These are phyloP conservation scores for Sepioteuthis lessoniana DNA, from an alignment of 2,888 invertebrate genomes.

Conservation along the genomic window DNA sequence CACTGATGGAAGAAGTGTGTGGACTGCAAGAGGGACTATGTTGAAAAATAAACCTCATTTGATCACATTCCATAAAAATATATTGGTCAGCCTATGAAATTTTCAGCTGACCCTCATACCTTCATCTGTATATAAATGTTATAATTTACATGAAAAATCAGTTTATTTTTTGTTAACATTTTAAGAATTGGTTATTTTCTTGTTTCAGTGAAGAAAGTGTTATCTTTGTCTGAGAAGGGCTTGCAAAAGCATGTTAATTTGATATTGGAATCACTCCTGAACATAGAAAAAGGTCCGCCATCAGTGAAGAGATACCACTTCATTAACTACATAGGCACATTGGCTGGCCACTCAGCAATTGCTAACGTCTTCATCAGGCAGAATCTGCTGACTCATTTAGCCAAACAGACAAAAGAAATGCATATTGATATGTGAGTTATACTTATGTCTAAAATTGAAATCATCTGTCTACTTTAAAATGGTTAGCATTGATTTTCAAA, in stretches of 20 bases:
- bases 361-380: slow-evolving; percentile 62
- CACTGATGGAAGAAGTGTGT: too few relatives aligned
- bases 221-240: slow-evolving; percentile 66
- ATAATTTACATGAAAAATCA: too few relatives aligned
- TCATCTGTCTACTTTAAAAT: background rate
- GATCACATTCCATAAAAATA: too few relatives aligned
- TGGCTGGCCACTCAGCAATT: slow-evolving; percentile 61
- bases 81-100: too few relatives aligned
- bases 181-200: background rate
- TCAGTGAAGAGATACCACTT: slow-evolving; percentile 73
- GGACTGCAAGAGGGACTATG: too few relatives aligned
- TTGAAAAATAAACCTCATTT: too few relatives aligned
- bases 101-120: too few relatives aligned
- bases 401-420: slow-evolving; percentile 71
- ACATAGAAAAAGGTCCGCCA: slow-evolving; percentile 72
- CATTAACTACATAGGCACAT: slow-evolving; percentile 68
- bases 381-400: slow-evolving; percentile 62
- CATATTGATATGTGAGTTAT: slow-evolving; percentile 71
- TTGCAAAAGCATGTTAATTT: slow-evolving; percentile 66
- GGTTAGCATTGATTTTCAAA: too few relatives aligned
- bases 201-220: slow-evolving; percentile 68
- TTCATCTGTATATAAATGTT: too few relatives aligned
- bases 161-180: too few relatives aligned
- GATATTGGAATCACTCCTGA: slow-evolving; percentile 63
- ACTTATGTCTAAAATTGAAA: background rate